phyloP scores from a whole-genome alignment of 64 coral and sea anemone species.

The Montipora sp. region DNA sequence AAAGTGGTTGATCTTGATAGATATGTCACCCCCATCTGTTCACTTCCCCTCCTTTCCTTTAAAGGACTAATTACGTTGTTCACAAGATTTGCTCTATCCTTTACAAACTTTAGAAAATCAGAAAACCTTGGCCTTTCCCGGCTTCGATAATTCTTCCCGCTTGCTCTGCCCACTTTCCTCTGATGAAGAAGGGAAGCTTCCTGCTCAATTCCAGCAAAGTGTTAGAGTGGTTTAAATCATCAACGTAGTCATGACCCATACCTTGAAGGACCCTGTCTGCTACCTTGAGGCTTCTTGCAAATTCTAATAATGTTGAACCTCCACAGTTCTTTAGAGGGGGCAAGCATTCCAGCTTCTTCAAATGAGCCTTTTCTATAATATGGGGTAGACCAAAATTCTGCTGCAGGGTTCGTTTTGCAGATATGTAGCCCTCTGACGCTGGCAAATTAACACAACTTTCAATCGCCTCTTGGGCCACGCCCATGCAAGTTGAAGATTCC shows the following conservation, averaged over 20 bases:
- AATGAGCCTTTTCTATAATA: conserved; percentile 64
- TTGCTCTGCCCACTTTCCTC: conserved; percentile 66
- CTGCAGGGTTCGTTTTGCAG: conserved; percentile 53
- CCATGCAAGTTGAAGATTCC: conserved; percentile 62
- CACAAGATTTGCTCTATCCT: conserved; percentile 56
- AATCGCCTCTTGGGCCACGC: conserved; percentile 47
- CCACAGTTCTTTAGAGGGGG: conserved; percentile 33
- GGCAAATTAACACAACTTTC: conserved; percentile 86
- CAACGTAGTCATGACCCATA: conserved; percentile 56
- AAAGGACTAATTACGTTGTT: conserved; percentile 46
- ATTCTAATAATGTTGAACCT: conserved; percentile 49
- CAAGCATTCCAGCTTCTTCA: conserved; percentile 37
- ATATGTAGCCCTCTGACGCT: conserved; percentile 54
- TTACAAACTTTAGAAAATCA: conserved; percentile 67
- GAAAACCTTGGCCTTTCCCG: conserved; percentile 43
- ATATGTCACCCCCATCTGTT: not conserved
- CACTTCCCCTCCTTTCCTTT: not conserved
- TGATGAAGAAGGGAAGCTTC: conserved; percentile 66
- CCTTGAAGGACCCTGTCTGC: conserved; percentile 53
- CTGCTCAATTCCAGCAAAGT: conserved; percentile 61
- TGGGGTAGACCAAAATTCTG: conserved; percentile 70
- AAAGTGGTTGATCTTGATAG: not conserved
- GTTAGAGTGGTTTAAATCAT: conserved; percentile 57
- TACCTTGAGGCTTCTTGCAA: conserved; percentile 36
- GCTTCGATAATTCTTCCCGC: conserved; percentile 64